These are phyloP conservation scores for Siphamia tubifer DNA, from an alignment of 2,113 vertebrate genomes.

Conservation along the genomic window DNA sequence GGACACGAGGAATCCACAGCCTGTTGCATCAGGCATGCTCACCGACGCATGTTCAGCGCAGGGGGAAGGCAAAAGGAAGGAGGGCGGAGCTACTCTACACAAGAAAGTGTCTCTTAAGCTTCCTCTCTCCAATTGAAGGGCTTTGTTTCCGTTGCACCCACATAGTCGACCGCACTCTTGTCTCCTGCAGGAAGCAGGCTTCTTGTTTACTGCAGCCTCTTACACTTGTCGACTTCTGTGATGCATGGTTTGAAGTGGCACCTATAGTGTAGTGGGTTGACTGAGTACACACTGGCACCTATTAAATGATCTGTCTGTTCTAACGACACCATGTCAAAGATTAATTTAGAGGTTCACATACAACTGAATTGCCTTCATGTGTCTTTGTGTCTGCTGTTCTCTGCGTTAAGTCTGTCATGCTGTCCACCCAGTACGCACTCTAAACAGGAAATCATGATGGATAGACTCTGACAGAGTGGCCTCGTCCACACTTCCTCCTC, in stretches of 20 bases:
- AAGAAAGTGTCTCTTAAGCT: conserved; percentile 25
- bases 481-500: conserved; percentile 56
- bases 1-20: not conserved
- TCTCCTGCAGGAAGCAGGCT: conserved; percentile 68
- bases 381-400: not conserved
- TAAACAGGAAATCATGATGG: conserved; percentile 73
- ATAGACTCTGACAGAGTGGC: conserved; percentile 53
- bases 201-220: conserved; percentile 47
- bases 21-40: conserved; percentile 3
- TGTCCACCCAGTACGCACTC: conserved; percentile 41
- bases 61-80: not conserved
- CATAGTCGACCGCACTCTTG: conserved; percentile 43
- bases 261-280: not conserved
- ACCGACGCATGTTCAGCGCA: not conserved
- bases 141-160: conserved; percentile 45
- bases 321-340: no score
- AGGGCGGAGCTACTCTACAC: conserved; percentile 30
- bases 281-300: no score
- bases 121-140: conserved; percentile 57
- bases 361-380: not conserved
- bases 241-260: not conserved
- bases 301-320: not conserved
- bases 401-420: conserved; percentile 2
- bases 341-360: not conserved
- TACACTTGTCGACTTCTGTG: not conserved